Percentiles rank a stretch among this genome's conserved stretches.
These are phyloP conservation scores for Hypomecis punctinalis DNA, from an alignment of 2,888 invertebrate species.

Conservation along the genomic window DNA sequence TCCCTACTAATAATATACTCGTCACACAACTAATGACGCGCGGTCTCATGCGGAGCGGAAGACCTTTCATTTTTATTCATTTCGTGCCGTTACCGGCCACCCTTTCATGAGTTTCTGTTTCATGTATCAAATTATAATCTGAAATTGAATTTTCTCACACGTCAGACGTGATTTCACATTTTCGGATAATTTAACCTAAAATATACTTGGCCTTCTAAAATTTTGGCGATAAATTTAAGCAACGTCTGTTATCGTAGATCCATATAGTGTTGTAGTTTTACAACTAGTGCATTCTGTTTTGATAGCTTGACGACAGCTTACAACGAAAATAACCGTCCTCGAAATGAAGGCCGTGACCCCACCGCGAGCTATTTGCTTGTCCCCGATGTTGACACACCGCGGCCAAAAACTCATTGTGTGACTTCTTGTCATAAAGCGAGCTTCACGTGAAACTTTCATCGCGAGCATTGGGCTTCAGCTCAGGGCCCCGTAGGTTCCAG, in stretches of 20 bases:
- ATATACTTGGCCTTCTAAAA: slow-evolving; percentile 2
- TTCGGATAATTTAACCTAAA: slow-evolving; percentile 5
- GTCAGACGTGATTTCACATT: slow-evolving; percentile 16
- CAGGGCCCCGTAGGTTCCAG: too few relatives aligned
- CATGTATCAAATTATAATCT: slow-evolving; percentile 24
- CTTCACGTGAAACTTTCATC: slow-evolving; percentile 65
- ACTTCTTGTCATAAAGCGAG: slow-evolving; percentile 71
- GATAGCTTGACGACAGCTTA: slow-evolving; percentile 46
- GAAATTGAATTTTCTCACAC: slow-evolving; percentile 27
- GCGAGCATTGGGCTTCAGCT: slow-evolving; percentile 61
- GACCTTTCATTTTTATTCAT: slow-evolving; percentile 30
- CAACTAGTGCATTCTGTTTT: slow-evolving; percentile 9
- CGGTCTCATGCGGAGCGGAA: slow-evolving; percentile 50
- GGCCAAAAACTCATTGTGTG: slow-evolving; percentile 78
- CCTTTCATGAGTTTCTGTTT: slow-evolving; percentile 34
- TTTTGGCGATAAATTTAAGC: background rate
- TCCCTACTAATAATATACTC: slow-evolving; percentile 58
- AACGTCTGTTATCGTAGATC: background rate
- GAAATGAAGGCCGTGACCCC: slow-evolving; percentile 78
- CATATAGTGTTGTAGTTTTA: background rate
- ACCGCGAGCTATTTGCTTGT: slow-evolving; percentile 75
- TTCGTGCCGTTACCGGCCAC: slow-evolving; percentile 16
- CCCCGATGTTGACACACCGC: slow-evolving; percentile 70
- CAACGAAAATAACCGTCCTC: slow-evolving; percentile 59
- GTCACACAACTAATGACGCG: slow-evolving; percentile 48